These are phyloP conservation scores for Eulemur coronatus DNA, from an alignment of 2,797 vertebrate species.

Conservation along the genomic window DNA sequence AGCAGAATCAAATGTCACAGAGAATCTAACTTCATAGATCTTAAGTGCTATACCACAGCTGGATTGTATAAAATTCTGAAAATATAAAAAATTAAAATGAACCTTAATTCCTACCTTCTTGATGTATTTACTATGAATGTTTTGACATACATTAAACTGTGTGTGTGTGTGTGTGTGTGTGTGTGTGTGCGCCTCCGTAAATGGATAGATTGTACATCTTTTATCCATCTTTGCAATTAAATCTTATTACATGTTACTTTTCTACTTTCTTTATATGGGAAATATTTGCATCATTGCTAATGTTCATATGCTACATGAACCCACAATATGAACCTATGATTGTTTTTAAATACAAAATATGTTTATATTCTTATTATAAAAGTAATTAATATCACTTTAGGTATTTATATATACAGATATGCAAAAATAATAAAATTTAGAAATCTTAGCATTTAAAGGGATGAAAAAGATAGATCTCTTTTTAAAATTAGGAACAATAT, in stretches of 20 bases:
- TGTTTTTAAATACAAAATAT: conserved; percentile 1
- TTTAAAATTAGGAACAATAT: background rate
- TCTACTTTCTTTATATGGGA: background rate
- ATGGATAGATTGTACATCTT: background rate
- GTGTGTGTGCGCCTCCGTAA: background rate
- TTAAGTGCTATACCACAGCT: background rate
- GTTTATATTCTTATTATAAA: background rate
- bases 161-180: rapidly evolving
- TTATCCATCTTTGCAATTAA: background rate
- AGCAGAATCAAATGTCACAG: background rate
- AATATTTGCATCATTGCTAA: background rate
- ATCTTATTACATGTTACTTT: background rate
- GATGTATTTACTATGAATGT: background rate
- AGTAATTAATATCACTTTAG: background rate
- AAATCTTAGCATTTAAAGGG: background rate
- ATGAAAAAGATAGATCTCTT: background rate
- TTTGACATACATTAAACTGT: background rate
- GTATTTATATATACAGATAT: background rate
- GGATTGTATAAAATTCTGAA: background rate
- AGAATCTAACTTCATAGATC: background rate
- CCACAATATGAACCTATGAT: background rate
- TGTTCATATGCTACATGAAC: background rate
- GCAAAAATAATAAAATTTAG: background rate
- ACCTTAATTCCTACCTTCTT: background rate
- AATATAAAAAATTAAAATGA: conserved; percentile 15